phyloP scores from a whole-genome alignment of 2,888 invertebrate genomes.

The Hemistola chrysoprasaria region DNA sequence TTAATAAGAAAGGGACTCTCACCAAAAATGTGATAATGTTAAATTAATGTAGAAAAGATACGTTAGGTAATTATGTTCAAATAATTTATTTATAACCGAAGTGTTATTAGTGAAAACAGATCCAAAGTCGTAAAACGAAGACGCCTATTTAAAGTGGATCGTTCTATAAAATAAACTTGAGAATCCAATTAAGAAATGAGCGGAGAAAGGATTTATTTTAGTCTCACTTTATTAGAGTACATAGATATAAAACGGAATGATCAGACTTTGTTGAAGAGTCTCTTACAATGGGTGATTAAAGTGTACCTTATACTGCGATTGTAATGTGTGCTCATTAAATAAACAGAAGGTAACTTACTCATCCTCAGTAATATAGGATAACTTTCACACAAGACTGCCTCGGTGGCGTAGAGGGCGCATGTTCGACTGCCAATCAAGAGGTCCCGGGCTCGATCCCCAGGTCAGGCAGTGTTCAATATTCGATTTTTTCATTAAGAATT shows the following conservation, averaged over 20 bases:
- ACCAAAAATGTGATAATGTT: too few species aligned
- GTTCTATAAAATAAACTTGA: constrained; percentile 73
- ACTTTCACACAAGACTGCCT: too few species aligned
- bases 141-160: constrained; percentile 64
- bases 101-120: constrained; percentile 46
- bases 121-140: constrained; percentile 63
- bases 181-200: constrained; percentile 78
- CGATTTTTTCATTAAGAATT: too few species aligned
- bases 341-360: too few species aligned
- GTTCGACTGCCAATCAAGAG: too few species aligned
- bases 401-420: too few species aligned
- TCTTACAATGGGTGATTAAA: constrained; percentile 41
- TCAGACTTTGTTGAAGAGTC: constrained; percentile 44
- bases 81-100: constrained; percentile 19
- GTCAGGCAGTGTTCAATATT: too few species aligned
- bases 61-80: constrained; percentile 4
- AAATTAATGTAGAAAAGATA: too few species aligned
- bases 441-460: too few species aligned
- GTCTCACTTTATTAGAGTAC: constrained; percentile 66
- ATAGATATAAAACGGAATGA: constrained; percentile 58
- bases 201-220: constrained; percentile 65
- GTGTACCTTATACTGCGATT: constrained; percentile 8
- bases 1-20: too few species aligned
- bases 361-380: too few species aligned
- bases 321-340: too few species aligned